A percentile compares a stretch with the other conserved stretches of the same genome.
These are phyloP conservation scores for Magallana nippona DNA, from an alignment of 2,888 invertebrate species.

Conservation along the genomic window DNA sequence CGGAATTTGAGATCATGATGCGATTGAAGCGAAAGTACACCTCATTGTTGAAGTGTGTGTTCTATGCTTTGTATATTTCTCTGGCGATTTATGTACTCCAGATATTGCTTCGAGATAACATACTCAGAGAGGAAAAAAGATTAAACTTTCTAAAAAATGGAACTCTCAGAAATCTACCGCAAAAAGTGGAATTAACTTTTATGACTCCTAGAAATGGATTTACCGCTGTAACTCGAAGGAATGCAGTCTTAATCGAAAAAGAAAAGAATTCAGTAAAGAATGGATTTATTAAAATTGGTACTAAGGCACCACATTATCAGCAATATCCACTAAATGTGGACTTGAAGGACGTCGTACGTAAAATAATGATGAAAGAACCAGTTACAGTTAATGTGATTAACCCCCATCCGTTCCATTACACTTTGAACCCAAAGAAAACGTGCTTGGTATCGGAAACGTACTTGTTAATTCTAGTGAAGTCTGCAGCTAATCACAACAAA, in stretches of 20 bases:
- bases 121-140: neutral
- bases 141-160: neutral
- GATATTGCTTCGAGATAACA: neutral
- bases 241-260: neutral
- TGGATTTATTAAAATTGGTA: neutral
- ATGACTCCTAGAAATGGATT: neutral
- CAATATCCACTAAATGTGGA: slow-evolving; percentile 21
- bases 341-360: neutral
- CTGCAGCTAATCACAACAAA: slow-evolving; percentile 20
- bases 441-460: neutral
- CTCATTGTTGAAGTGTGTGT: neutral
- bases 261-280: neutral
- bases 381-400: neutral
- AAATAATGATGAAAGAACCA: neutral
- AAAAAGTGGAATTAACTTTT: neutral
- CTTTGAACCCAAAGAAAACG: neutral
- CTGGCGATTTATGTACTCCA: neutral
- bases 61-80: neutral
- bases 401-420: slow-evolving; percentile 15
- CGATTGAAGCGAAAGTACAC: neutral
- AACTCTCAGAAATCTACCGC: neutral
- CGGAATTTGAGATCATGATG: neutral
- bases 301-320: neutral
- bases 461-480: slow-evolving; percentile 44
- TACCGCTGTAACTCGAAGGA: too few relatives aligned